A percentile compares a stretch with the other conserved stretches of the same genome.
phyloP scores from a whole-genome alignment of 2,113 vertebrate species.

The Amblyornis subalaris region DNA sequence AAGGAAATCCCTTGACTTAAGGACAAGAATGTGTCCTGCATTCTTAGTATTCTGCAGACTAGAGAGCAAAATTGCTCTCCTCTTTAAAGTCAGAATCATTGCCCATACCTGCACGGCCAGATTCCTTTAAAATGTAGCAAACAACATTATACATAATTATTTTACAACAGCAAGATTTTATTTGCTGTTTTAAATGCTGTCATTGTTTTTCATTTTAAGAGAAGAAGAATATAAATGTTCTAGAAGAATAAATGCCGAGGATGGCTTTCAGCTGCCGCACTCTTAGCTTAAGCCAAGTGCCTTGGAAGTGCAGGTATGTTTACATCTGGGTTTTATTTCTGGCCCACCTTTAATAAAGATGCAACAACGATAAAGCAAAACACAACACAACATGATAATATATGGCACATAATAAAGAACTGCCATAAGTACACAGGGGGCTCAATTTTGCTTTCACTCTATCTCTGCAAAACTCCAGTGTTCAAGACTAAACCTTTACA shows the following conservation, averaged over 20 bases:
- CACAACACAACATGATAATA: slow-evolving; percentile 53
- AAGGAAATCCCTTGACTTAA: slow-evolving; percentile 69
- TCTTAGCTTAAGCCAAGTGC: slow-evolving; percentile 34
- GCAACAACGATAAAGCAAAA: slow-evolving; percentile 44
- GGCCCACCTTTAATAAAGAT: slow-evolving; percentile 54
- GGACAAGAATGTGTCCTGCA: slow-evolving; percentile 37
- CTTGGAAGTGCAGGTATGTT: slow-evolving; percentile 48
- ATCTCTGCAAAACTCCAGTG: slow-evolving; percentile 47
- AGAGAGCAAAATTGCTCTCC: slow-evolving; percentile 3
- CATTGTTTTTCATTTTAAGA: background rate
- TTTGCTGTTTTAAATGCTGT: slow-evolving; percentile 1
- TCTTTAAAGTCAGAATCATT: slow-evolving; percentile 10
- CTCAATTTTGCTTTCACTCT: slow-evolving; percentile 56
- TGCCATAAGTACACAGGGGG: slow-evolving; percentile 29
- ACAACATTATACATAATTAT: background rate
- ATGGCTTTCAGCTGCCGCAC: slow-evolving; percentile 4
- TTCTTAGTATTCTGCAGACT: background rate
- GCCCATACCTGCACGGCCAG: background rate
- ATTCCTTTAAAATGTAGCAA: background rate
- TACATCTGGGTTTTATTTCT: slow-evolving; percentile 65
- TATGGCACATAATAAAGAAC: slow-evolving; percentile 48
- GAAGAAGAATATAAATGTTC: background rate
- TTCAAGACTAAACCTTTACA: slow-evolving; percentile 29
- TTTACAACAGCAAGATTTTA: slow-evolving; percentile 13
- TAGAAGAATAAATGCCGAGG: background rate